A percentile compares a stretch with the other conserved stretches of the same genome.
These are phyloP conservation scores for Laticauda laticaudata DNA, from an alignment of 2,113 vertebrate genomes.

Conservation along the genomic window DNA sequence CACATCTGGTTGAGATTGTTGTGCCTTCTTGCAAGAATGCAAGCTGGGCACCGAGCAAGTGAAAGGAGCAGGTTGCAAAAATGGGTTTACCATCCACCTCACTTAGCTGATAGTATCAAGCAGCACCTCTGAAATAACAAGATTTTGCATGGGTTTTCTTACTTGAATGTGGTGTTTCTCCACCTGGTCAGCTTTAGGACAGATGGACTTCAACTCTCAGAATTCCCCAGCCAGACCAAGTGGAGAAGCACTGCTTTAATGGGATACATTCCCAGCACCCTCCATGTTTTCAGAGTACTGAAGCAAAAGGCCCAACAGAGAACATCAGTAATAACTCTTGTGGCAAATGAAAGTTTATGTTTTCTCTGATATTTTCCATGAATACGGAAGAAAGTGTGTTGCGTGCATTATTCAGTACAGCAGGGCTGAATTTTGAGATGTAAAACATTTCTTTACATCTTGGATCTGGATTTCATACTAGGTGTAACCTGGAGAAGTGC, in stretches of 20 bases:
- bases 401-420: conserved; percentile 37
- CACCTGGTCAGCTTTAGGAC: not conserved
- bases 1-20: no score
- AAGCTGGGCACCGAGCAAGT: not conserved
- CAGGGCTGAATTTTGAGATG: not conserved
- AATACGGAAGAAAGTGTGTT: conserved; percentile 44
- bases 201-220: not conserved
- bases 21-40: not conserved
- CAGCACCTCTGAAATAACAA: not conserved
- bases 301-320: conserved; percentile 36
- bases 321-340: conserved; percentile 35
- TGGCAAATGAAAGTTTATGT: conserved; percentile 35
- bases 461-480: not conserved
- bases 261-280: no score
- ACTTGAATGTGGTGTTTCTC: not conserved
- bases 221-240: not conserved
- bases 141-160: not conserved
- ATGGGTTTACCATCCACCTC: not conserved
- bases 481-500: not conserved
- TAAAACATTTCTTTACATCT: not conserved
- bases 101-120: not conserved
- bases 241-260: not conserved
- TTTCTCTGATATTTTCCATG: conserved; percentile 12
- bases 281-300: conserved; percentile 15
- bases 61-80: not conserved